Percentiles rank a stretch among this genome's conserved stretches.
Conservation (phyloP, 1,140 invertebrate genomes). For the Ceratosolen fusciceps region DNA sequence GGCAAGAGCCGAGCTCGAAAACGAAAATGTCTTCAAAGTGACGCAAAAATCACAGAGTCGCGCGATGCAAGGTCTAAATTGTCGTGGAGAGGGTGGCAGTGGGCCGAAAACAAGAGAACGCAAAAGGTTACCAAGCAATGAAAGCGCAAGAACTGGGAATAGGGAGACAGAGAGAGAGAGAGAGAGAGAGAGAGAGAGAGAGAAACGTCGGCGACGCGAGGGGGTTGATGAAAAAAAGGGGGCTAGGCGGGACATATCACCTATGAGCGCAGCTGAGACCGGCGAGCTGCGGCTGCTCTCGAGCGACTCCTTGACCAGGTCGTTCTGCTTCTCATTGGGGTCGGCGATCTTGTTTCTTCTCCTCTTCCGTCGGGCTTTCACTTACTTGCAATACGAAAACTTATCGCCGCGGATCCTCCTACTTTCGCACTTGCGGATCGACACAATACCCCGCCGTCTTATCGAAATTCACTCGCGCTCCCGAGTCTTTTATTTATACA, state of each 20-base stretch:
- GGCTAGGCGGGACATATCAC: conserved; percentile 14
- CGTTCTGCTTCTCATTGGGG: conserved; percentile 20
- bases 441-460: neutral
- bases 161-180: too few species aligned
- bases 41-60: neutral
- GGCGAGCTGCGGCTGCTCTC: conserved; percentile 15
- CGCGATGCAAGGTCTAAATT: too few species aligned
- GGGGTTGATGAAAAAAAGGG: neutral
- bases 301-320: conserved; percentile 30
- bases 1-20: too few species aligned
- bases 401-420: neutral
- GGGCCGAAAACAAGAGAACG: too few species aligned
- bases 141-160: too few species aligned
- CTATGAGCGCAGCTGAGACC: conserved; percentile 27
- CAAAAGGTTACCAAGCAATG: too few species aligned
- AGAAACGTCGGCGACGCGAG: too few species aligned
- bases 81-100: too few species aligned
- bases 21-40: neutral
- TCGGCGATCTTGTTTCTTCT: neutral
- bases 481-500: neutral
- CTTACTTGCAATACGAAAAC: neutral
- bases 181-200: too few species aligned
- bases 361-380: neutral
- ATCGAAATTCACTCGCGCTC: neutral
- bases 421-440: neutral